Conservation (phyloP, 1,140 invertebrate genomes). For the Pantala flavescens region DNA sequence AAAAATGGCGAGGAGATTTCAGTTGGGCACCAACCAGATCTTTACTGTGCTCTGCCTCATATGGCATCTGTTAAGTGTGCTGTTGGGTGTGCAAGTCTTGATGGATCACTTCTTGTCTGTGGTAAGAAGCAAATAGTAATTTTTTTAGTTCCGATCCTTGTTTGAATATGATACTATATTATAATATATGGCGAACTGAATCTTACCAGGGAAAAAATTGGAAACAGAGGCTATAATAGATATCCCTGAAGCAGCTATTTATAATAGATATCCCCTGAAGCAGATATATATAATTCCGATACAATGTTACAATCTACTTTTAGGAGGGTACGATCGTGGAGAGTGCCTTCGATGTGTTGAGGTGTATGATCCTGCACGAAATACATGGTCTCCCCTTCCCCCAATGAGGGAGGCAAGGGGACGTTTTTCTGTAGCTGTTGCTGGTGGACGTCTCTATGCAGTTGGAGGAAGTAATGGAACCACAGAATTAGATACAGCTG, state of each 20-base stretch:
- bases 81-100: constrained; percentile 58
- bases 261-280: no score
- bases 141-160: no score
- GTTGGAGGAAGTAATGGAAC: constrained; percentile 72
- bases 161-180: no score
- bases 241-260: no score
- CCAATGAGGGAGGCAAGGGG: constrained; percentile 61
- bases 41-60: constrained; percentile 49
- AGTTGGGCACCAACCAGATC: constrained; percentile 32
- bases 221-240: no score
- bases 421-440: constrained; percentile 59
- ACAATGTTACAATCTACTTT: no score
- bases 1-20: constrained; percentile 21
- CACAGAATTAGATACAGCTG: constrained; percentile 56
- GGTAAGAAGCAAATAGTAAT: constrained; percentile 39
- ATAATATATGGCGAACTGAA: no score
- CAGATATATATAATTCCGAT: no score
- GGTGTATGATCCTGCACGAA: constrained; percentile 54
- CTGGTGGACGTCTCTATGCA: constrained; percentile 58
- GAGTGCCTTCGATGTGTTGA: constrained; percentile 70
- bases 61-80: constrained; percentile 62
- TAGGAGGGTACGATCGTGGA: constrained; percentile 75
- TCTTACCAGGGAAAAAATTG: no score
- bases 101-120: constrained; percentile 59
- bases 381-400: constrained; percentile 54